A percentile compares a stretch with the other conserved stretches of the same genome.
Evolutionary conservation across 2,113 vertebrate species (phyloP).

Genomic region (Muntiacus muntjak): DNA sequence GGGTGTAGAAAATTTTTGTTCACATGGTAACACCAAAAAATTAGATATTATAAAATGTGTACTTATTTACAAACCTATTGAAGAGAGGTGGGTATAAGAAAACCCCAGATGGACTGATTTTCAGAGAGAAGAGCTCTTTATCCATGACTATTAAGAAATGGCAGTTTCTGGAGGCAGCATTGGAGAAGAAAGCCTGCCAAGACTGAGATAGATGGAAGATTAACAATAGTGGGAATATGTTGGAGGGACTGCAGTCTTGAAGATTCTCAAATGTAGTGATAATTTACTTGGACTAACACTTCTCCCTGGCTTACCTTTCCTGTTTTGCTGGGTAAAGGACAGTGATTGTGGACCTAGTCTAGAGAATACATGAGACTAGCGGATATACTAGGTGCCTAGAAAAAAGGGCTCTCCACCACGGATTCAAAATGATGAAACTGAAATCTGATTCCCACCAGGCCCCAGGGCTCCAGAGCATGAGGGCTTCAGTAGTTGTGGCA

Average conservation of each 20-base stretch:
- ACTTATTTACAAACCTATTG: not conserved
- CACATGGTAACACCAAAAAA: not conserved
- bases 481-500: not conserved
- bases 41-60: not conserved
- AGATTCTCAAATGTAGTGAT: not conserved
- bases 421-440: not conserved
- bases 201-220: not conserved
- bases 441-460: no score
- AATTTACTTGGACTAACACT: not conserved
- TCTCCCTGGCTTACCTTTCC: not conserved
- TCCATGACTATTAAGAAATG: not conserved
- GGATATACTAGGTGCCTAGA: not conserved
- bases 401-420: not conserved
- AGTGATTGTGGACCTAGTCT: not conserved
- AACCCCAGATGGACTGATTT: not conserved
- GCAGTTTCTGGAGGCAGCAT: not conserved
- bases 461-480: not conserved
- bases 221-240: not conserved
- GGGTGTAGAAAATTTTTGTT: not conserved
- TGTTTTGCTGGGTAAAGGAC: not conserved
- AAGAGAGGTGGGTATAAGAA: not conserved
- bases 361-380: not conserved
- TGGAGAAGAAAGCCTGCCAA: not conserved
- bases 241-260: not conserved
- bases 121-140: not conserved